These are phyloP conservation scores for Drosophila sucinea DNA, from an alignment of 1,140 invertebrate species.

Conservation along the genomic window DNA sequence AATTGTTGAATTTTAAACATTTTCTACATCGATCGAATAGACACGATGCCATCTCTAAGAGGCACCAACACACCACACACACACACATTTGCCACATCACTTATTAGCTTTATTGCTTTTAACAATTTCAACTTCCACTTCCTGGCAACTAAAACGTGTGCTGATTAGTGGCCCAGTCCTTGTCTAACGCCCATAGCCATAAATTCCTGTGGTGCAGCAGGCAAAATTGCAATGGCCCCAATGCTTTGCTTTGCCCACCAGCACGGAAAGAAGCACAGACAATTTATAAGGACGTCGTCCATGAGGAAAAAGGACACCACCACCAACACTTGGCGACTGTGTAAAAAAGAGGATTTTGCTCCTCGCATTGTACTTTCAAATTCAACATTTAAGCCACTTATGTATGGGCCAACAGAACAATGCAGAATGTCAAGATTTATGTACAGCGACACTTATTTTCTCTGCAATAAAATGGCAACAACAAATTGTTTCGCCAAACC, in stretches of 20 bases:
- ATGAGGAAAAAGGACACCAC: conserved; percentile 54
- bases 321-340: neutral
- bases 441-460: conserved; percentile 14
- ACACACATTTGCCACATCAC: conserved; percentile 78
- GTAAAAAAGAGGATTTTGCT: conserved; percentile 62
- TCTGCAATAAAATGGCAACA: conserved; percentile 30
- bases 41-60: conserved; percentile 6
- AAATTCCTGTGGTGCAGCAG: conserved; percentile 75
- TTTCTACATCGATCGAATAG: neutral
- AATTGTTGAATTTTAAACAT: neutral
- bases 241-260: too few species aligned
- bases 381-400: conserved; percentile 81
- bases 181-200: conserved; percentile 47
- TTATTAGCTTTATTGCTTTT: conserved; percentile 81
- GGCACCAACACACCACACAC: neutral
- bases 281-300: conserved; percentile 80
- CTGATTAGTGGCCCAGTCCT: conserved; percentile 68
- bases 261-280: conserved; percentile 48
- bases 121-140: conserved; percentile 77
- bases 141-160: conserved; percentile 76
- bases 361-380: conserved; percentile 71
- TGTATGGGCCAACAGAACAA: conserved; percentile 69
- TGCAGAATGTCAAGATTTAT: conserved; percentile 72
- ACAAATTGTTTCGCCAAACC: conserved; percentile 39
- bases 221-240: conserved; percentile 43